Conservation (phyloP, 2,888 invertebrate genomes). For the Cotesia congregata region DNA sequence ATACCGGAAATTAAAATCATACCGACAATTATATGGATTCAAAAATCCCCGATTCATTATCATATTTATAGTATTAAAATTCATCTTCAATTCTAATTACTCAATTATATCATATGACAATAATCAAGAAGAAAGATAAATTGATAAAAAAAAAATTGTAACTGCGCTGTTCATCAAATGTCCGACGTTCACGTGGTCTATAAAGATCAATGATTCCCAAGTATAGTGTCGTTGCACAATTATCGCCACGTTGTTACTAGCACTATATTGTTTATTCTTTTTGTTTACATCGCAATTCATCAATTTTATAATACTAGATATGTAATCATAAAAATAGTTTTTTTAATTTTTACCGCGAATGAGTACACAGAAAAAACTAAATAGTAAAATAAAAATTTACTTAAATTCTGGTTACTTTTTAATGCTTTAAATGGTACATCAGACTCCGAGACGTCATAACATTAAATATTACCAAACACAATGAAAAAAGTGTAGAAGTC, state of each 20-base stretch:
- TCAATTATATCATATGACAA: neutral
- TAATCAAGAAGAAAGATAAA: constrained; percentile 1
- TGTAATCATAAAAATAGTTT: too few relatives aligned
- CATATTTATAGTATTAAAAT: constrained; percentile 1
- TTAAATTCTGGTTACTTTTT: too few relatives aligned
- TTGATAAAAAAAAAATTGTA: constrained; percentile 28
- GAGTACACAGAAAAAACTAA: too few relatives aligned
- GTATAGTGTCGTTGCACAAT: constrained; percentile 28
- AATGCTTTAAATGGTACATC: too few relatives aligned
- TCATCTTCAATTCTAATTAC: neutral
- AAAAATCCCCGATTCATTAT: neutral
- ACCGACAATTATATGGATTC: neutral
- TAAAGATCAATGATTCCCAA: constrained; percentile 57
- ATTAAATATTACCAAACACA: too few relatives aligned
- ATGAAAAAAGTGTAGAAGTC: too few relatives aligned
- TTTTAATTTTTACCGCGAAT: too few relatives aligned
- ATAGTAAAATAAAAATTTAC: too few relatives aligned
- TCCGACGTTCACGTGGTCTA: constrained; percentile 37
- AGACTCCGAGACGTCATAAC: too few relatives aligned
- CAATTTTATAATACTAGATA: neutral
- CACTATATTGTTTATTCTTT: neutral
- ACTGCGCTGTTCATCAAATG: constrained; percentile 37
- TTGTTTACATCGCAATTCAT: neutral
- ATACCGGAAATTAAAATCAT: neutral
- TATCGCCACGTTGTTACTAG: constrained; percentile 14